These are phyloP conservation scores for Thelaira solivaga DNA, from an alignment of 2,888 invertebrate species.

Conservation along the genomic window DNA sequence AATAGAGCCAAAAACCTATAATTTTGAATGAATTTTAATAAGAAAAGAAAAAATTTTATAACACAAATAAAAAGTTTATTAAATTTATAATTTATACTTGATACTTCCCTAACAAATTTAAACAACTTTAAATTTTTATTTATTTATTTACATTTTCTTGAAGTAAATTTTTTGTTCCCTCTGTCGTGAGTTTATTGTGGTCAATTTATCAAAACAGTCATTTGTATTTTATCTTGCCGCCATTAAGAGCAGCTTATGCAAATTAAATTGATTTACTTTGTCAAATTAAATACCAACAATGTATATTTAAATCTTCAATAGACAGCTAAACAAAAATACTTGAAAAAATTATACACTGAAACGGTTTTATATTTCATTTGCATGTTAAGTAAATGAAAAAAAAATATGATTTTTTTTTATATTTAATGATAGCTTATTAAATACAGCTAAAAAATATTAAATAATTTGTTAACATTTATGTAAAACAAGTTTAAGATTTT, in stretches of 20 bases:
- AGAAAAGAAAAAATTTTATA: no score
- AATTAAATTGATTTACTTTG: constrained; percentile 62
- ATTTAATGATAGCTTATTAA: not conserved
- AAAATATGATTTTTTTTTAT: not conserved
- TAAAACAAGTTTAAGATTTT: constrained; percentile 28
- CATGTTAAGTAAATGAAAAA: not conserved
- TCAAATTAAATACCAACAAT: constrained; percentile 24
- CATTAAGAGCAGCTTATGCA: constrained; percentile 74
- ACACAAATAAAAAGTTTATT: no score
- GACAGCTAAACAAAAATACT: no score
- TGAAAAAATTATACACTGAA: not conserved
- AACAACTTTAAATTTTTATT: no score
- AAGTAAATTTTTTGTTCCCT: not conserved
- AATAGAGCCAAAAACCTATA: no score
- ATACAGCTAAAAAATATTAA: constrained; percentile 12
- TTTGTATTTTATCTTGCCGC: constrained; percentile 68
- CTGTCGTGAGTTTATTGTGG: not conserved
- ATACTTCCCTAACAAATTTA: no score
- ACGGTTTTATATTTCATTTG: not conserved
- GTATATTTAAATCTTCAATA: constrained; percentile 5
- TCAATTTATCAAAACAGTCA: constrained; percentile 42
- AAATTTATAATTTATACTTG: no score
- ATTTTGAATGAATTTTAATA: no score
- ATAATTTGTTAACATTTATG: constrained; percentile 45
- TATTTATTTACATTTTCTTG: no score